Base-by-base conservation (phyloP, 1,140 invertebrate species). In the Paraescarpia echinospica region DNA sequence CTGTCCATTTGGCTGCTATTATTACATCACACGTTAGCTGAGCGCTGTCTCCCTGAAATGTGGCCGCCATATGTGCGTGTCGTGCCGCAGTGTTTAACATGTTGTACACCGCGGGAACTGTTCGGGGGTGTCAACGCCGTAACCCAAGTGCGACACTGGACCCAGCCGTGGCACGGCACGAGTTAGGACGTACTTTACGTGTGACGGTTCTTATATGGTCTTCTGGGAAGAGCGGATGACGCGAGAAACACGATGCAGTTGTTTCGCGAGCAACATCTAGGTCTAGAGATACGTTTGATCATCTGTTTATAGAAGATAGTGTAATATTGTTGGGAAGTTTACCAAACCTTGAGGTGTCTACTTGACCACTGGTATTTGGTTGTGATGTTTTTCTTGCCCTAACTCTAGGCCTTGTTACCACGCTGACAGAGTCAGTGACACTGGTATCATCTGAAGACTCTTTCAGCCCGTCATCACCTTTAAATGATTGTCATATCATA, bases 31-130 rank as follows among this genome's bases (percentile, higher is more conserved):
- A 77, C 59, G 22, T 22, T 77, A 0, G 0, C 22, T 77, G 9
- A 2, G 12, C 9, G 4, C 22, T 31, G 59, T 27, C 22, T 12
- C 59, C 59, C 41, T 41, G 4, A 41, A 41, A 41, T 41, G 22
- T 77, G 59, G 59, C 2, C 59, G 22, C 59, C 59, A 77, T 31
- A 27, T 77, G 59, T 77, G 59, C 59, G 59, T 6, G 59, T 98
- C 94, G 98, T 97, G 94, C 98, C 98, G 97, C 99, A 98, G 92
- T 98, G 98, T 95, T 98, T 97, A 96, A 99, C 99, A 31, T 98
- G 98, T 51, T 97, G 95, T 99, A 98, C 92, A 99, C 98, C 41
- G 99, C 98, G 94, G 99, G 98, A 98, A 77, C 59, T 27, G 59
- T 12, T 77, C 59, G 59, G 8, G 59, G 59, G 8, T 77, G 59